Evolutionary conservation across 2,797 vertebrate genomes (phyloP).

Genomic region (Syngnathus rostellatus): DNA sequence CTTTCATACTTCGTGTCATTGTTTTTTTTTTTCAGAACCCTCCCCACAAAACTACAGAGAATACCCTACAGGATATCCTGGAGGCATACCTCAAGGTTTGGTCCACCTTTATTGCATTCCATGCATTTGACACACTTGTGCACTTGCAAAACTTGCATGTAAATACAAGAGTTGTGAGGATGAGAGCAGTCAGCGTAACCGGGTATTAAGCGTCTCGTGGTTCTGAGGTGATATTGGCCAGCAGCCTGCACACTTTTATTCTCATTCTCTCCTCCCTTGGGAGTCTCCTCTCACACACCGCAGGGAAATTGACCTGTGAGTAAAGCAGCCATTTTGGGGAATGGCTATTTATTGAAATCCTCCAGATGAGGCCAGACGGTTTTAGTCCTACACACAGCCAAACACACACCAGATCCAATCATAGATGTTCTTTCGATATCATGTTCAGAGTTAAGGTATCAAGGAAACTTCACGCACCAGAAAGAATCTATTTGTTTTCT

Average conservation of each 20-base stretch:
- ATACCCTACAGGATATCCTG: neutral
- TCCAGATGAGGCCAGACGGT: constrained; percentile 39
- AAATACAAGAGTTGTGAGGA: too few relatives aligned
- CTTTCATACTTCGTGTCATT: neutral
- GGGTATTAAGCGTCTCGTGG: constrained; percentile 24
- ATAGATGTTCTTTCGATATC: neutral
- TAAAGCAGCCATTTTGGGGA: constrained; percentile 45
- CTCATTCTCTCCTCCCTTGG: constrained; percentile 47
- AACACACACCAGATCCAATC: neutral
- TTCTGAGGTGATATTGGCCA: constrained; percentile 34
- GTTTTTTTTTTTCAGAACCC: neutral
- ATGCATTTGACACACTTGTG: too few relatives aligned
- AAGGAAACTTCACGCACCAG: constrained; percentile 11
- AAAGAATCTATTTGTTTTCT: constrained; percentile 5
- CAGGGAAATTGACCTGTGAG: constrained; percentile 57
- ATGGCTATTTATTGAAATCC: constrained; percentile 55
- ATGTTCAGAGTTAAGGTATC: constrained; percentile 3
- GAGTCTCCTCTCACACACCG: constrained; percentile 50
- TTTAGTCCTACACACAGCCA: constrained; percentile 20
- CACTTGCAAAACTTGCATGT: too few relatives aligned
- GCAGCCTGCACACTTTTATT: constrained; percentile 35
- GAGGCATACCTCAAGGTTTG: neutral
- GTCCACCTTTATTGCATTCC: neutral
- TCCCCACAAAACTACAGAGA: neutral
- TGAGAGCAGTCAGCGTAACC: constrained; percentile 12